Evolutionary conservation across 2,797 vertebrate genomes (phyloP).

Genomic region (Masticophis lateralis): DNA sequence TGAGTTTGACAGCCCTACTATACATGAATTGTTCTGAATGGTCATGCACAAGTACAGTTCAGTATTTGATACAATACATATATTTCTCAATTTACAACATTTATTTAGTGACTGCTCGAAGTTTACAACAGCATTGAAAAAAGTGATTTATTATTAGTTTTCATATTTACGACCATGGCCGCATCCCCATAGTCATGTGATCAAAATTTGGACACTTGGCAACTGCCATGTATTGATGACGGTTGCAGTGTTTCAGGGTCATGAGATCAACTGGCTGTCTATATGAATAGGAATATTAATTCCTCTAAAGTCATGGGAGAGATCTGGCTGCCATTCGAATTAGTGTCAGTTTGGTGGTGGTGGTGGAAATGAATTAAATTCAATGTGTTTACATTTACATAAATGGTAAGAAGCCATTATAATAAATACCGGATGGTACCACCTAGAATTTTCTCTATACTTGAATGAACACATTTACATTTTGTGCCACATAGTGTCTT

Average conservation of each 20-base stretch:
- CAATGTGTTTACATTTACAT: not conserved
- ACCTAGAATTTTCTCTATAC: not conserved
- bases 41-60: not conserved
- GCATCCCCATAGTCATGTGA: not conserved
- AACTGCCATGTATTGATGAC: not conserved
- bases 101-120: not conserved
- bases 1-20: too few species aligned
- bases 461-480: not conserved
- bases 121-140: not conserved
- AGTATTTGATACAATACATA: not conserved
- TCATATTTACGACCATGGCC: not conserved
- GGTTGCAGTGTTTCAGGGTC: not conserved
- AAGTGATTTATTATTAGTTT: not conserved
- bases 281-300: not conserved
- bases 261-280: not conserved
- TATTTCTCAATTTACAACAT: not conserved
- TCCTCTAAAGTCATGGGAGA: not conserved
- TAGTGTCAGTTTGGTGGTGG: not conserved
- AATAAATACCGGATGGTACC: not conserved
- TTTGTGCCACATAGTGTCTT: not conserved
- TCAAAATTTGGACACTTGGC: not conserved
- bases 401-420: not conserved
- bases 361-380: not conserved
- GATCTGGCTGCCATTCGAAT: not conserved
- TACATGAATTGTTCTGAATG: not conserved